Base-by-base conservation (phyloP, 1,140 invertebrate species). In the Drosophila kepulauana region DNA sequence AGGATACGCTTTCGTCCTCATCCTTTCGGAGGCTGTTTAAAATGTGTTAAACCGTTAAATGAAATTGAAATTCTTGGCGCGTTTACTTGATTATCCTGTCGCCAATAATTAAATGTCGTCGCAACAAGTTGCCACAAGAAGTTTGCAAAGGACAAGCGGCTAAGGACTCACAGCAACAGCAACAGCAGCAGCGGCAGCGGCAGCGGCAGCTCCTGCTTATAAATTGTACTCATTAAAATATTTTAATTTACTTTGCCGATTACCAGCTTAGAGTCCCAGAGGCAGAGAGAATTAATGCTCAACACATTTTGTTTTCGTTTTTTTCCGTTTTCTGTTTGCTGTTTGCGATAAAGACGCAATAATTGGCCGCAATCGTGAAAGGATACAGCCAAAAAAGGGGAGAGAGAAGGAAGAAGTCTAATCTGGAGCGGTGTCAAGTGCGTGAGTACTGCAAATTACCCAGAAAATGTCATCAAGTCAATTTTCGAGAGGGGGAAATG, bases 171-270 rank as follows among this genome's bases (percentile, higher is more conserved):
- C 13, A 38, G 28, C 20, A 38, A 15, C 13, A 38, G 28, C 16
- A 16, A 16, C 13, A 38, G 28, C 20, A 38, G 16, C 13, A 38
- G 28, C 13, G 11, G 28, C 20, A 38, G 16, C 13, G 11, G 28
- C 20, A 20, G 20, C 3, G 20, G 20, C 20, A 35, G 54, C 59
- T 68, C 75, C 73, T 59, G 81, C 65, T 91, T 84, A 84, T 91
- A 87, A 91, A 91, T 87, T 91, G 82, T 87, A 79, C 88, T 91
- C 88, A 91, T 91, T 91, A 91, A 91, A 91, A 91, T 91, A 91
- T 91, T 91, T 91, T 91, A 91, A 91, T 91, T 91, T 91, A 88
- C 87, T 91, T 57, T 66, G 84, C 71, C 67, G 46, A 59, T 56
- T 49, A 57, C 45, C 71, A 64, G 33, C 33, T 33, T 33, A 33